Evolutionary conservation across 2,888 invertebrate species (phyloP).

Genomic region (Heliconius sara): DNA sequence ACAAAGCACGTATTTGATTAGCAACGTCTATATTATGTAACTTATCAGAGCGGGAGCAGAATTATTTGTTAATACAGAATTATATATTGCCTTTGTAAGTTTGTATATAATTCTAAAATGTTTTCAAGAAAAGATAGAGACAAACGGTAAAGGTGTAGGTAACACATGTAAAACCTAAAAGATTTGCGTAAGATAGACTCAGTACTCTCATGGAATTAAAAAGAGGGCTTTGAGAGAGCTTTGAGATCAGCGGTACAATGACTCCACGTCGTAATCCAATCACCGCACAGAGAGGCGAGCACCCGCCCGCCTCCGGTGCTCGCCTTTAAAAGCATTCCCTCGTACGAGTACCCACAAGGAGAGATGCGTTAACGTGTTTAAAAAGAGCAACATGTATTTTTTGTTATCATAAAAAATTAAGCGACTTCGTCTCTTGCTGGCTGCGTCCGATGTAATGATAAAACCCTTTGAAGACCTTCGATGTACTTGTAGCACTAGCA

Average conservation of each 20-base stretch:
- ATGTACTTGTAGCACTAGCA: too few relatives aligned
- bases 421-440: too few relatives aligned
- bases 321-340: neutral
- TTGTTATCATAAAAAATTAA: neutral
- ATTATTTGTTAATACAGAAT: too few relatives aligned
- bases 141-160: neutral
- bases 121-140: neutral
- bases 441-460: too few relatives aligned
- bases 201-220: conserved; percentile 11
- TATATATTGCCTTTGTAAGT: too few relatives aligned
- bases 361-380: neutral
- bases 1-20: neutral
- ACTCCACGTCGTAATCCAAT: conserved; percentile 13
- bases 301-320: neutral
- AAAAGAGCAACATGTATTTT: neutral
- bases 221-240: conserved; percentile 19
- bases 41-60: too few relatives aligned
- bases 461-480: too few relatives aligned
- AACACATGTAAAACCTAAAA: neutral
- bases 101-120: neutral
- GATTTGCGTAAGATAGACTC: neutral
- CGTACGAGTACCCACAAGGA: neutral
- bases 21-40: neutral
- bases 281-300: neutral
- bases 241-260: conserved; percentile 15